phyloP scores from a whole-genome alignment of 2,113 vertebrate genomes.

The Oceanodroma tethys region DNA sequence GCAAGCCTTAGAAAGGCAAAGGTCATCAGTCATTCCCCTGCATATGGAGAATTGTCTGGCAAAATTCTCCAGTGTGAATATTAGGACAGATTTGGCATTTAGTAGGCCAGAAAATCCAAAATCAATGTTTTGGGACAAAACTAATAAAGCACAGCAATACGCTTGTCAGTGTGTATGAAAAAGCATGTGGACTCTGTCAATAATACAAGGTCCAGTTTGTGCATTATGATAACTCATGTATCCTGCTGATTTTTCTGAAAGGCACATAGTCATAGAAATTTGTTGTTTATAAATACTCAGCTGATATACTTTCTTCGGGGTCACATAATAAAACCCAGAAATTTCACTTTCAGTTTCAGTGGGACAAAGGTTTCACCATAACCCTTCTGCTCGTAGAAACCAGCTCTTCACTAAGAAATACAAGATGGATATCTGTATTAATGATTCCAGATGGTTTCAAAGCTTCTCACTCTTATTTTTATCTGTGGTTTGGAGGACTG shows the following conservation, averaged over 20 bases:
- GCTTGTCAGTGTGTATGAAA: background rate
- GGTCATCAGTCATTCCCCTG: background rate
- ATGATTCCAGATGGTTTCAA: background rate
- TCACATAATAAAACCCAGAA: background rate
- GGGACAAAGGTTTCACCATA: background rate
- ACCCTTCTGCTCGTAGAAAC: background rate
- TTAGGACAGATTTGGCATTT: background rate
- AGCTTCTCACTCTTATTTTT: background rate
- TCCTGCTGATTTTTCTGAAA: background rate
- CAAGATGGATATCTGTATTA: background rate
- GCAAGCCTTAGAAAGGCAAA: background rate
- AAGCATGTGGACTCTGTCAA: background rate
- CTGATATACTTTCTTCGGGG: background rate
- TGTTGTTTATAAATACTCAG: background rate
- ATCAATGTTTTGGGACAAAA: background rate
- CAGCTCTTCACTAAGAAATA: background rate
- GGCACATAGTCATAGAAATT: background rate
- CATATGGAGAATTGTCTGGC: background rate
- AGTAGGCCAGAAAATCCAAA: background rate
- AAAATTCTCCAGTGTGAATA: background rate
- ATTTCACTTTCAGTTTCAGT: background rate
- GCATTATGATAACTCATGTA: background rate
- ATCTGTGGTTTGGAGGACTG: background rate
- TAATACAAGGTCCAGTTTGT: background rate
- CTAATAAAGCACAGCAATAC: background rate